Evolutionary conservation across 2,888 invertebrate species (phyloP).

Genomic region (Amphipyra tragopoginis): DNA sequence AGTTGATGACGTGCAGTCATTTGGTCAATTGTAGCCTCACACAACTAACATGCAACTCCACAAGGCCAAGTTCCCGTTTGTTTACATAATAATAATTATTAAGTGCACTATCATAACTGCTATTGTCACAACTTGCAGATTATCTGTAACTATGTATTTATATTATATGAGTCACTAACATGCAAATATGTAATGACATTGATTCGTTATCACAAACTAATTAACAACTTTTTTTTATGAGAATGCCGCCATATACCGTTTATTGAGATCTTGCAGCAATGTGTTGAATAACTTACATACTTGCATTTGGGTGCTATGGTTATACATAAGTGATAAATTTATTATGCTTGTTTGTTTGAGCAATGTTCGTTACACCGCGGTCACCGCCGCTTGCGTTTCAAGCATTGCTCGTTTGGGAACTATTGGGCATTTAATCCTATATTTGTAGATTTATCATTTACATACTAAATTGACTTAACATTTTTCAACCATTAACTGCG

Average conservation of each 20-base stretch:
- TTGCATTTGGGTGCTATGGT: conserved; percentile 90
- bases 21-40: conserved; percentile 86
- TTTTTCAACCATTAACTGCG: conserved; percentile 89
- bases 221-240: conserved; percentile 79
- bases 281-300: conserved; percentile 88
- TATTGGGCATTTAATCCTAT: conserved; percentile 91
- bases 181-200: conserved; percentile 89
- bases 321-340: conserved; percentile 87
- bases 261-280: conserved; percentile 75
- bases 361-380: conserved; percentile 75
- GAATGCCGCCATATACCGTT: conserved; percentile 84
- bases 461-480: conserved; percentile 90
- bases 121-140: conserved; percentile 87
- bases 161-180: conserved; percentile 90
- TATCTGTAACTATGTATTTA: conserved; percentile 89
- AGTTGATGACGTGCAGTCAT: conserved; percentile 89
- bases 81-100: conserved; percentile 83
- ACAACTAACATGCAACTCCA: conserved; percentile 89
- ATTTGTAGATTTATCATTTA: conserved; percentile 88
- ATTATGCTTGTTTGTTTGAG: conserved; percentile 87
- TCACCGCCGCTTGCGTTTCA: conserved; percentile 66
- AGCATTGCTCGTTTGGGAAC: conserved; percentile 86
- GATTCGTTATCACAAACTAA: conserved; percentile 82
- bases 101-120: conserved; percentile 89
- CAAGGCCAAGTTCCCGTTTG: conserved; percentile 90